A percentile compares a stretch with the other conserved stretches of the same genome.
Evolutionary conservation across 2,797 vertebrate genomes (phyloP).

Genomic region (Eulemur coronatus): DNA sequence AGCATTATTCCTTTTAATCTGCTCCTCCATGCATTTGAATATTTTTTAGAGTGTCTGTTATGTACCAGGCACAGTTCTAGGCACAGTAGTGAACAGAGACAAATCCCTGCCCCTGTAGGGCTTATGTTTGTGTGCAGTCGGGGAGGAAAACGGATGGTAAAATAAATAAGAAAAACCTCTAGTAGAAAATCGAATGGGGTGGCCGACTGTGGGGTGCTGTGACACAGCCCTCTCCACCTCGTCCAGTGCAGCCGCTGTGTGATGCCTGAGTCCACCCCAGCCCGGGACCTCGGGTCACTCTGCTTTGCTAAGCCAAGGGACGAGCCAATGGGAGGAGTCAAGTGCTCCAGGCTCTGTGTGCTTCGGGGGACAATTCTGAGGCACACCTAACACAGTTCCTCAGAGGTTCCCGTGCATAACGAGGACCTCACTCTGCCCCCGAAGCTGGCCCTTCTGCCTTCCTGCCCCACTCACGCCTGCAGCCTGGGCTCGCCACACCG

Average conservation of each 20-base stretch:
- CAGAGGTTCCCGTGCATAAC: not conserved
- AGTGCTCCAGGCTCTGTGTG: not conserved
- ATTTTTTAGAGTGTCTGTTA: not conserved
- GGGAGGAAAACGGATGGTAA: not conserved
- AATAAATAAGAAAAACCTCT: not conserved
- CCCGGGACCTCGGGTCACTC: not conserved
- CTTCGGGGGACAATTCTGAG: not conserved
- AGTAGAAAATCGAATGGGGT: not conserved
- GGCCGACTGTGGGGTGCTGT: rapidly evolving
- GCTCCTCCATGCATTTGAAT: not conserved
- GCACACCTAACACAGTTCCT: not conserved
- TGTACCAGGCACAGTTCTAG: not conserved
- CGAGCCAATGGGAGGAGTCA: not conserved
- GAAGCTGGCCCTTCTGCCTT: not conserved
- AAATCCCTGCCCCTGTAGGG: not conserved
- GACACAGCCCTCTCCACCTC: rapidly evolving
- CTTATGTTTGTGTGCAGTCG: not conserved
- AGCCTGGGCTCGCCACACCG: not conserved
- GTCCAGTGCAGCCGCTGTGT: rapidly evolving
- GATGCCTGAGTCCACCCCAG: rapidly evolving
- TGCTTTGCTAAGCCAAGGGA: not conserved
- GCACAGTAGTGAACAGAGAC: not conserved
- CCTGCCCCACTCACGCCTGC: not conserved
- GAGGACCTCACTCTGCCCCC: not conserved
- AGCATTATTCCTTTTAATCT: not conserved